Base-by-base conservation (phyloP, 30 jellyfish, hydroid and myxozoan genomes). In the Aurelia sp. region DNA sequence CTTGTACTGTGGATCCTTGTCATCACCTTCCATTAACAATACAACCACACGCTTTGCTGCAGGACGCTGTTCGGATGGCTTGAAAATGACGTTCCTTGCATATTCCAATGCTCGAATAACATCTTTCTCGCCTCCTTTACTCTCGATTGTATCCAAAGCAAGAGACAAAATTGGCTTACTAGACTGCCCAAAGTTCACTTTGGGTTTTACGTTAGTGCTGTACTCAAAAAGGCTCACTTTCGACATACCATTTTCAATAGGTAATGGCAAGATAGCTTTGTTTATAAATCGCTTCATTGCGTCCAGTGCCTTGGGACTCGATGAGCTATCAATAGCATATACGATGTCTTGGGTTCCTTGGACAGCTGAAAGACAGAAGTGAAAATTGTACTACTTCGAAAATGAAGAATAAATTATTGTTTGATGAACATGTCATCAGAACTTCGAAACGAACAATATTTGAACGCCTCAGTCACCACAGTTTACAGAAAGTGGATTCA, bases 271-370 rank as follows among this genome's bases (percentile, higher is more conserved):
- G 4, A 80, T 61, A 2, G 78, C 61, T 53, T 86, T 64, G 47
- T 66, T 76, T n/a, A 58, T 38, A 22, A 88, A 78, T n/a, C 8
- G 52, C 33, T 78, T 70, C 84, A 88, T 78, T 13, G 60, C 80
- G 1, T 47, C 21, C 1, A 88, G 35, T 4, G 22, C 84, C 7
- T 48, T 76, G 57, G 61, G 41, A 9, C 48, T 13, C 4, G 90
- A 48, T 10, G 97, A 81, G 30, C 80, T 66, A 71, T 90, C 97
- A 64, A 90, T 33, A 3, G 91, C 82, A 52, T 33, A 90, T 6
- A 68, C 91, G 20, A 90, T 62, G 61, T 81, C 88, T 60, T 72
- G 41, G 16, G 8, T 53, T 50, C 84, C 90, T 15, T 66, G 18
- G 16, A 82, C 20, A 13, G 48, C 97, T 90, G 72, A 17, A 48